Base-by-base conservation (phyloP, 2,888 invertebrate genomes). In the Nomada lathburiana region DNA sequence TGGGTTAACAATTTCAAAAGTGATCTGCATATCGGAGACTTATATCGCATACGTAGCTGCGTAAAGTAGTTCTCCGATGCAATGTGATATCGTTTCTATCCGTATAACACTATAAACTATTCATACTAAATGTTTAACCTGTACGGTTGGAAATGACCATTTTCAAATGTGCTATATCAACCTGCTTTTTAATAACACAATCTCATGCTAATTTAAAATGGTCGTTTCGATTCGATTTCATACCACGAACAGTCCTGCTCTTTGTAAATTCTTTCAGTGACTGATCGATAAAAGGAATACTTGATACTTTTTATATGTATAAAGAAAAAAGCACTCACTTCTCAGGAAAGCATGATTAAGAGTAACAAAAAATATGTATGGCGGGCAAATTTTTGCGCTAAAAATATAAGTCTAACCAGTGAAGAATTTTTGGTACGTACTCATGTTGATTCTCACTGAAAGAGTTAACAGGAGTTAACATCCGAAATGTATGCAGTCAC, bases 1-100 rank as follows among this genome's bases (percentile, higher is more conserved):
- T 44, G 53, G 53, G 64, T 80, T 23, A 50, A 63, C 18, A 36
- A 64, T 69, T 47, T 59, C n/a, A 47, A 64, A 26, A 63, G 13
- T 57, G 23, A 68, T 50, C 64, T 77, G 71, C 50, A 67, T 57
- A 67, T 44, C 36, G 65, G 71, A 67, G 26, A 63, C 78, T 78
- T 80, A 29, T 59, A 70, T 29, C 29, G 7, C 29, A 47, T 26
- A 55, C 55, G 71, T 80, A 80, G 23, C 65, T 65, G 52, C 18
- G 20, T 68, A 63, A 78, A 42, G 16, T 47, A 68, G 63, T 68
- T 50, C 67, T 63, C 57, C 44, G 44, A 73, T 50, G 52, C 79
- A 73, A 74, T 73, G 80, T 65, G 81, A 81, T 80, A 80, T 69
- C 50, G 59, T 36, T 65, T 80, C 55, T 69, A 65, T 69, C 80